phyloP scores from a whole-genome alignment of 2,113 vertebrate genomes.

The Lepus timidus region DNA sequence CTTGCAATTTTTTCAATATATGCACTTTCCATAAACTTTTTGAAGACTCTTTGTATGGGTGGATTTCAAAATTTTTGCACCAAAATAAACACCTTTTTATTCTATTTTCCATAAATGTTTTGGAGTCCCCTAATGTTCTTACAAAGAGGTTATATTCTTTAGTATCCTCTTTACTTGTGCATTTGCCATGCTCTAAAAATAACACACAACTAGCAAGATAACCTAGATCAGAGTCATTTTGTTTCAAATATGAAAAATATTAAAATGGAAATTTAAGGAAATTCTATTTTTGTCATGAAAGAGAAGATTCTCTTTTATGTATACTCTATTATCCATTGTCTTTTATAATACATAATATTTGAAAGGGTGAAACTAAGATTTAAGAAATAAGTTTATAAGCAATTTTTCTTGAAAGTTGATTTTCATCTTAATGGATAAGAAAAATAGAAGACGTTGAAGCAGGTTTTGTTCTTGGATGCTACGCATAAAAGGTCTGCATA shows the following conservation, averaged over 20 bases:
- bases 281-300: background rate
- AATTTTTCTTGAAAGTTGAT: slow-evolving; percentile 39
- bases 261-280: background rate
- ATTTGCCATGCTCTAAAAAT: background rate
- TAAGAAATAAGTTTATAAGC: background rate
- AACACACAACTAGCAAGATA: background rate
- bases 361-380: background rate
- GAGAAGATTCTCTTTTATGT: background rate
- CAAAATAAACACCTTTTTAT: too few species aligned
- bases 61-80: too few species aligned
- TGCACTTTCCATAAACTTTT: too few species aligned
- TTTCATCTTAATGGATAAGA: slow-evolving; percentile 48
- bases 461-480: slow-evolving; percentile 76
- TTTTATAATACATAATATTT: background rate
- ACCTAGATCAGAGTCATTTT: background rate
- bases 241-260: background rate
- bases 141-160: background rate
- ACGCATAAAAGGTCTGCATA: slow-evolving; percentile 29
- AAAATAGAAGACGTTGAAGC: slow-evolving; percentile 75
- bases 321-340: background rate
- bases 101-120: too few species aligned
- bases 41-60: too few species aligned
- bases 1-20: too few species aligned
- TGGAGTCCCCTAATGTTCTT: background rate
- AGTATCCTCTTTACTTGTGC: background rate